phyloP scores from a whole-genome alignment of 2,797 vertebrate species.

The Sebastes jordani region DNA sequence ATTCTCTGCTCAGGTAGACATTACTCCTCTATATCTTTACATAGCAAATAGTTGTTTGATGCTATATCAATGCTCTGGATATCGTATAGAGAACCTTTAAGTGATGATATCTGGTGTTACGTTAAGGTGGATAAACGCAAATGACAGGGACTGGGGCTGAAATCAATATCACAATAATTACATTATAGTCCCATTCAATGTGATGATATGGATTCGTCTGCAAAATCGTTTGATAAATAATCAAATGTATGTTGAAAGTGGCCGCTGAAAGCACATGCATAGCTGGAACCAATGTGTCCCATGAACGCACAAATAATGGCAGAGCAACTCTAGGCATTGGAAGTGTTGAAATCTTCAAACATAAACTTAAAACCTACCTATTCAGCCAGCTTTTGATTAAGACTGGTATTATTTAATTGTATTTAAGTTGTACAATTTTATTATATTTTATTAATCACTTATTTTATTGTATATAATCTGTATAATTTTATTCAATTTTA shows the following conservation, averaged over 20 bases:
- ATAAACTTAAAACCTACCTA: too few species aligned
- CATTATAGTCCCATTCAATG: not conserved
- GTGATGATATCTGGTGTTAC: not conserved
- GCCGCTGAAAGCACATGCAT: not conserved
- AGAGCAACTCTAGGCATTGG: too few species aligned
- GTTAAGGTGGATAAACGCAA: not conserved
- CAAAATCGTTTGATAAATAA: not conserved
- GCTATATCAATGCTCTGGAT: not conserved
- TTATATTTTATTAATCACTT: too few species aligned
- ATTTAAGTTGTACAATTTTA: too few species aligned
- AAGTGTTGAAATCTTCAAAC: too few species aligned
- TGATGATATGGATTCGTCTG: too few species aligned
- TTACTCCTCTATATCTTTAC: not conserved
- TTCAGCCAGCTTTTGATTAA: too few species aligned
- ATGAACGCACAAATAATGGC: not conserved
- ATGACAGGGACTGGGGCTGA: not conserved
- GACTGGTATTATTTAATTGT: too few species aligned
- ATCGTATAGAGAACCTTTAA: too few species aligned
- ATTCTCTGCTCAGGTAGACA: not conserved
- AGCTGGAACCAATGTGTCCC: not conserved
- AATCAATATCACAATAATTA: not conserved
- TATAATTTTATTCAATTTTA: too few species aligned
- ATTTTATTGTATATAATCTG: too few species aligned
- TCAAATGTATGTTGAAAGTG: not conserved
- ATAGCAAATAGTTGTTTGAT: not conserved